Base-by-base conservation (phyloP, 2,888 invertebrate genomes). In the Pammene fasciana region DNA sequence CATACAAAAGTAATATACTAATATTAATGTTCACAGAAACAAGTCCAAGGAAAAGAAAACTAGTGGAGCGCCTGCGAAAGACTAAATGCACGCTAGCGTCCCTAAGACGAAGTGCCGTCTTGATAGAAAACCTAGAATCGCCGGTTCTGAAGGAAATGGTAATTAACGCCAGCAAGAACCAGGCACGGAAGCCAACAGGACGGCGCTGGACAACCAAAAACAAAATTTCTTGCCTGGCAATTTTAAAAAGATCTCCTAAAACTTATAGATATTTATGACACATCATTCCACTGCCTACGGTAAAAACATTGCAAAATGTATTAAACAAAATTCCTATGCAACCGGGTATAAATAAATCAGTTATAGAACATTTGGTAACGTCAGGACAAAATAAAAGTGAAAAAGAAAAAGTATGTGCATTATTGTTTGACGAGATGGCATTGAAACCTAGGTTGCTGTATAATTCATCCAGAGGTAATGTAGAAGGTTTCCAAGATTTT, bases 181-280 rank as follows among this genome's bases (percentile, higher is more conserved):
- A n/a, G n/a, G n/a, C n/a, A n/a, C n/a, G n/a, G n/a, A n/a, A n/a
- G n/a, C n/a, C n/a, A n/a, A n/a, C n/a, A n/a, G 54, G 54, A 54
- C 54, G 54, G 6, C 34, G 54, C 26, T 54, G 54, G 54, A 13
- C 54, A 13, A 26, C 34, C 11, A 54, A 54, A 13, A 13, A 54
- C 34, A 54, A 54, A 54, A 54, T 54, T 34, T 54, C 54, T n/a
- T 54, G 54, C 13, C 34, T 54, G 54, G 34, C 34, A 54, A 54
- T 54, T 6, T 26, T 54, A n/a, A 54, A 54, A 54, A 54, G 54
- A 34, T 54, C 54, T n/a, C 34, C 34, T 5, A 54, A 54, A 34
- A 54, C 54, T 2, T 54, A 54, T 7, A 26, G 54, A 4, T 34
- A 54, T 54, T 34, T 54, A n/a, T n/a, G 34, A 13, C 54, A 54